These are phyloP conservation scores for Oceanodroma leucorhoa DNA, from an alignment of 2,797 vertebrate genomes.

Conservation along the genomic window DNA sequence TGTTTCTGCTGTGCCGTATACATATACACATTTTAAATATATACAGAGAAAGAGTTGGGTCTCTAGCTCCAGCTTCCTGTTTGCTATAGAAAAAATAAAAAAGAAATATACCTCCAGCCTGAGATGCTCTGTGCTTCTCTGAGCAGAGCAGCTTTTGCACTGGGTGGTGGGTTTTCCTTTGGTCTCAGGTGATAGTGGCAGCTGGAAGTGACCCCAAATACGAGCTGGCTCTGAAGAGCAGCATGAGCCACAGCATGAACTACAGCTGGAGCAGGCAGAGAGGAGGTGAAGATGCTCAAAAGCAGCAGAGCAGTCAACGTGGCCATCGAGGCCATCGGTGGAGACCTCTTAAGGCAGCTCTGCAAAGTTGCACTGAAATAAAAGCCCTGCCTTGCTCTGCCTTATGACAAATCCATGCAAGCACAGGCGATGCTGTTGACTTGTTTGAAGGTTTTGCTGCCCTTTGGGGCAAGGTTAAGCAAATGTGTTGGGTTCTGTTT, in stretches of 20 bases:
- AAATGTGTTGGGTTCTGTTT: not conserved
- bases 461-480: not conserved
- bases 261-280: slow-evolving; percentile 28
- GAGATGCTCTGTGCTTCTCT: not conserved
- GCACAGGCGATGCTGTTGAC: not conserved
- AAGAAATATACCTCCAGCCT: not conserved
- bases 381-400: not conserved
- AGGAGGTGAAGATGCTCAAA: slow-evolving; percentile 26
- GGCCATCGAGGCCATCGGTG: not conserved
- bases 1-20: not conserved
- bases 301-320: not conserved
- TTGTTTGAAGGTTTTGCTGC: not conserved
- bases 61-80: not conserved
- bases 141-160: not conserved
- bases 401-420: not conserved
- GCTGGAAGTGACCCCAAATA: slow-evolving; percentile 4
- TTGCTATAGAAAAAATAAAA: not conserved
- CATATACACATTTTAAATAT: not conserved
- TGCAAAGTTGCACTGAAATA: not conserved
- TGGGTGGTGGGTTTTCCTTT: not conserved
- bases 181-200: slow-evolving; percentile 14
- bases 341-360: slow-evolving; percentile 37
- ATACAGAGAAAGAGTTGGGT: not conserved
- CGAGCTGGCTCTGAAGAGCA: not conserved
- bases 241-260: not conserved